phyloP scores from a whole-genome alignment of 1,140 invertebrate genomes.

The Physella acuta region DNA sequence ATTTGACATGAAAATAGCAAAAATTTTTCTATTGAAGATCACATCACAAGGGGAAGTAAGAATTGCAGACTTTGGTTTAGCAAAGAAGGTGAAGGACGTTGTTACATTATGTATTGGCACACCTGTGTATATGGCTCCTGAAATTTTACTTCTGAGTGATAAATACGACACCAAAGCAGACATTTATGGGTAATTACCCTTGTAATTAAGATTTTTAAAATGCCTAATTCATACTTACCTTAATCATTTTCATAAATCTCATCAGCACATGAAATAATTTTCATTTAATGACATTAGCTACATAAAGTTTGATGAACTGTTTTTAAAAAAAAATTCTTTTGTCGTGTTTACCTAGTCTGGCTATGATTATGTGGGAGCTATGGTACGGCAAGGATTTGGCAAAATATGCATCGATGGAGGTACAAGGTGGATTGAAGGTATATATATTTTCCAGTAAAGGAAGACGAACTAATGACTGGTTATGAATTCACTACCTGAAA shows the following conservation, averaged over 20 bases:
- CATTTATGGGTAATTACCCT: conserved; percentile 35
- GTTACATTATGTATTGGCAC: conserved; percentile 43
- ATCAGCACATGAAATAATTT: too few relatives aligned
- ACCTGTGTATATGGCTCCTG: conserved; percentile 51
- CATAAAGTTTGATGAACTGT: too few relatives aligned
- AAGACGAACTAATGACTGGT: conserved; percentile 6
- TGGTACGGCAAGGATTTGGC: conserved; percentile 46
- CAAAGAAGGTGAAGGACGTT: conserved; percentile 43
- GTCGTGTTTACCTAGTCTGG: too few relatives aligned
- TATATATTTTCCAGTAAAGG: conserved; percentile 31
- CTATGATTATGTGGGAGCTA: conserved; percentile 50
- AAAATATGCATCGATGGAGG: conserved; percentile 16
- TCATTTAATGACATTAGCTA: too few relatives aligned
- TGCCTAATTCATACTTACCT: too few relatives aligned
- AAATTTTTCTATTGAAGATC: too few relatives aligned
- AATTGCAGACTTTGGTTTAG: conserved; percentile 51
- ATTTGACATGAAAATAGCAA: too few relatives aligned
- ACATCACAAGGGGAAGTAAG: conserved; percentile 44
- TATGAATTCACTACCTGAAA: neutral
- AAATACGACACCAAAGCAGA: conserved; percentile 39
- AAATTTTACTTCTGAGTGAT: conserved; percentile 37
- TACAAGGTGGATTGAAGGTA: conserved; percentile 34
- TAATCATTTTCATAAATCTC: too few relatives aligned
- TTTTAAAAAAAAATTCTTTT: too few relatives aligned
- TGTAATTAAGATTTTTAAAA: neutral